phyloP scores from a whole-genome alignment of 2,113 vertebrate genomes.

The Natator depressus region DNA sequence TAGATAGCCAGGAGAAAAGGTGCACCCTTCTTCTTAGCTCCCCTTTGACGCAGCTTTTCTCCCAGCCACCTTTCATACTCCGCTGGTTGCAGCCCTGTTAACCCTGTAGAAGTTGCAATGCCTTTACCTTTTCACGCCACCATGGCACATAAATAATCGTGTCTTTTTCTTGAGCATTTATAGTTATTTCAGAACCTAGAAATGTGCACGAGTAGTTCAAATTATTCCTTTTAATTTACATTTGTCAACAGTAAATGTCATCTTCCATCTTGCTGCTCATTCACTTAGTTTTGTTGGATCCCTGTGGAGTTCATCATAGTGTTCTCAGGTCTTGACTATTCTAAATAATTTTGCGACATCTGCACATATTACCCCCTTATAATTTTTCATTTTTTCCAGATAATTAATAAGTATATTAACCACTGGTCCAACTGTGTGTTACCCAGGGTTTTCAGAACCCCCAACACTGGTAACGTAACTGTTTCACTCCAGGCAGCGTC shows the following conservation, averaged over 20 bases:
- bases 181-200: not conserved
- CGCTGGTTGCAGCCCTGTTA: not conserved
- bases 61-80: not conserved
- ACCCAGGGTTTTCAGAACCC: too few relatives aligned
- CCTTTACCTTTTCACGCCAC: not conserved
- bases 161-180: not conserved
- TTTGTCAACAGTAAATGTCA: not conserved
- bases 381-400: not conserved
- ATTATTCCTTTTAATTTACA: not conserved
- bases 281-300: not conserved
- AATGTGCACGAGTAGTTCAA: not conserved
- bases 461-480: too few relatives aligned
- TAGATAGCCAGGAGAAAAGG: not conserved
- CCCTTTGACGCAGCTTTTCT: not conserved
- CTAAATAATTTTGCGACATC: not conserved
- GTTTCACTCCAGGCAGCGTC: too few relatives aligned
- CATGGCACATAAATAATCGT: too few relatives aligned
- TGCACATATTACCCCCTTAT: not conserved
- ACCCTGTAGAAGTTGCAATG: not conserved
- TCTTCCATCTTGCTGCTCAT: not conserved
- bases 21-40: rapidly evolving
- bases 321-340: not conserved
- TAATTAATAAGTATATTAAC: not conserved
- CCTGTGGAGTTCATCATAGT: not conserved
- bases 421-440: not conserved